Percentiles rank a stretch among this genome's conserved stretches.
Evolutionary conservation across 2,888 invertebrate genomes (phyloP).

Genomic region (Exocentrus adspersus): DNA sequence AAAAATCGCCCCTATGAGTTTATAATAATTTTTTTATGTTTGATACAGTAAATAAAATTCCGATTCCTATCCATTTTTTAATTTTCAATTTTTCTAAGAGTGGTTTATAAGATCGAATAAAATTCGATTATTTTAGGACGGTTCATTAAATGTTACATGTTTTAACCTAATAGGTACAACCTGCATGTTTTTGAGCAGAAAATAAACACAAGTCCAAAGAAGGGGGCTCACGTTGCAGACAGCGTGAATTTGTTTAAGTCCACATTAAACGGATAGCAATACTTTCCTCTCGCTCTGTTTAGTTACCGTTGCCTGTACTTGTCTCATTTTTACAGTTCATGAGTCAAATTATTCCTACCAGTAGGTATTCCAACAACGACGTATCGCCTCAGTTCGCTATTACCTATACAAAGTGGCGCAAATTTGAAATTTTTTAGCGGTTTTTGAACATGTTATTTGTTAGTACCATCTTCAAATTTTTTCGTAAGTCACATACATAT

Average conservation of each 20-base stretch:
- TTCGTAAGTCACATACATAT: slow-evolving; percentile 5
- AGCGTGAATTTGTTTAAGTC: slow-evolving; percentile 14
- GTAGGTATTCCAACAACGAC: slow-evolving; percentile 7
- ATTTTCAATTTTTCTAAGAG: too few species aligned
- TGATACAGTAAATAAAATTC: too few species aligned
- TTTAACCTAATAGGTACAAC: neutral
- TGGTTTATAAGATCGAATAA: too few species aligned
- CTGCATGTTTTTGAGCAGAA: slow-evolving; percentile 9
- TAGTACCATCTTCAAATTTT: neutral
- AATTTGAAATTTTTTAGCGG: neutral
- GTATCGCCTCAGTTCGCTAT: slow-evolving; percentile 15
- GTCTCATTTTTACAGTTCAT: slow-evolving; percentile 9
- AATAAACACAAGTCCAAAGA: slow-evolving; percentile 13
- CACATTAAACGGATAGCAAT: neutral
- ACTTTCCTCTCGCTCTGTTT: slow-evolving; percentile 7
- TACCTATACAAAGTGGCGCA: slow-evolving; percentile 5
- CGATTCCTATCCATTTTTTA: too few species aligned
- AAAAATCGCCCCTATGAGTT: too few species aligned
- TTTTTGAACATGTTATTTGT: slow-evolving; percentile 9
- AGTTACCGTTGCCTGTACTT: neutral
- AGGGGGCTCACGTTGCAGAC: slow-evolving; percentile 24
- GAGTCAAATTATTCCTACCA: neutral
- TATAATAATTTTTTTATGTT: too few species aligned
- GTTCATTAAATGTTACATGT: neutral
- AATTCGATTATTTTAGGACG: too few species aligned